Conservation (phyloP, 2,797 vertebrate genomes). For the Bradypodion pumilum region DNA sequence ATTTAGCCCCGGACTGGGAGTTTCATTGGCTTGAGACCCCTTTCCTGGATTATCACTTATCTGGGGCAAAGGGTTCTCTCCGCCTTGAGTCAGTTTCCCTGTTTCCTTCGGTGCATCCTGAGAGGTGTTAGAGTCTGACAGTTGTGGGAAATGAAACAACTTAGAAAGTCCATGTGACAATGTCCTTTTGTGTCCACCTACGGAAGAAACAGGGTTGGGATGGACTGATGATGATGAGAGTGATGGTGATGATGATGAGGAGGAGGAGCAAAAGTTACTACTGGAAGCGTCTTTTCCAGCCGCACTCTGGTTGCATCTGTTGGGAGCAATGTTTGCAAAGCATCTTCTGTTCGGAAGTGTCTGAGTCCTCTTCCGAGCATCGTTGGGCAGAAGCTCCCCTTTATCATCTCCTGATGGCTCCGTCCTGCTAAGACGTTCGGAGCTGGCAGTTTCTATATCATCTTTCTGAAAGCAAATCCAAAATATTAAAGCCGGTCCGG, state of each 20-base stretch:
- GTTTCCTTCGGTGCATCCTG: conserved; percentile 29
- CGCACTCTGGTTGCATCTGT: conserved; percentile 46
- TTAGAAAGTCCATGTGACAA: conserved; percentile 90
- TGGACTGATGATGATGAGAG: conserved; percentile 14
- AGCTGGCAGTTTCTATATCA: conserved; percentile 20
- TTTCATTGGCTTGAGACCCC: conserved; percentile 41
- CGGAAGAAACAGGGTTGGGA: rapidly evolving
- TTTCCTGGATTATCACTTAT: conserved; percentile 46
- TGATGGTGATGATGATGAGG: conserved; percentile 17
- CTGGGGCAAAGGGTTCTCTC: conserved; percentile 32
- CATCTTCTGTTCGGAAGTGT: conserved; percentile 86
- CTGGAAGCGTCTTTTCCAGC: conserved; percentile 54
- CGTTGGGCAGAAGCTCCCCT: not conserved
- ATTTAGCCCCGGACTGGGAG: conserved; percentile 39
- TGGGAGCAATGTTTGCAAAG: conserved; percentile 62
- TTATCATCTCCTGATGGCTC: conserved; percentile 9
- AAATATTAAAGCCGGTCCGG: not conserved
- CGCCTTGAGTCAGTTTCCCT: not conserved
- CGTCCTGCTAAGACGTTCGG: not conserved
- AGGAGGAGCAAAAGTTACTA: conserved; percentile 67
- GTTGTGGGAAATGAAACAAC: conserved; percentile 79
- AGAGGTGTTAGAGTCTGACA: conserved; percentile 39
- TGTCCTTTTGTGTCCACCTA: conserved; percentile 76
- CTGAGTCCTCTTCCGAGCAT: conserved; percentile 89
- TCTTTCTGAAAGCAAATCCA: conserved; percentile 51